Evolutionary conservation across 2,888 invertebrate genomes (phyloP).

Genomic region (Tetanocera ferruginea): DNA sequence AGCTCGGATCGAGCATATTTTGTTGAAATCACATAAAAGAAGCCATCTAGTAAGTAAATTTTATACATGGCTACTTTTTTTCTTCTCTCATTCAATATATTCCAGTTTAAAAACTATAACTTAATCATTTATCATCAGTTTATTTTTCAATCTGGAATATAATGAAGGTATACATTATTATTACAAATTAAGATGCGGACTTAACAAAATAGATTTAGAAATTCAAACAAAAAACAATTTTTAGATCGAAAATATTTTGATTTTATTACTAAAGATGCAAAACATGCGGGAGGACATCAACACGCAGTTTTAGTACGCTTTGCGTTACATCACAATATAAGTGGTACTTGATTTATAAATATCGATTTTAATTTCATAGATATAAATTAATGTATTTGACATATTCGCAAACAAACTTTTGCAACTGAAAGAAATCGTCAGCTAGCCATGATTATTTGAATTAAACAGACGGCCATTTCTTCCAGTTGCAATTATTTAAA

Average conservation of each 20-base stretch:
- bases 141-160: slow-evolving; percentile 33
- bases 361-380: background rate
- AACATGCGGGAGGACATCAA: background rate
- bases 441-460: too few species aligned
- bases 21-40: too few species aligned
- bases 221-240: background rate
- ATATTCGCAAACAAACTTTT: background rate
- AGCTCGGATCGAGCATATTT: too few species aligned
- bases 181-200: background rate
- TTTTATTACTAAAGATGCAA: background rate
- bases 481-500: too few species aligned
- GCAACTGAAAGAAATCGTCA: too few species aligned
- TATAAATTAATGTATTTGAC: background rate
- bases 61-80: too few species aligned
- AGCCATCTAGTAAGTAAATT: too few species aligned
- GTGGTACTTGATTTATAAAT: background rate
- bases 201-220: background rate
- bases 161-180: background rate
- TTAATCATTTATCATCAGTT: background rate
- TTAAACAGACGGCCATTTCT: too few species aligned
- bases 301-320: background rate
- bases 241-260: background rate
- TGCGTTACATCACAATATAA: background rate
- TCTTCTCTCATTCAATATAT: too few species aligned
- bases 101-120: too few species aligned